A percentile compares a stretch with the other conserved stretches of the same genome.
These are phyloP conservation scores for Paracanthobrama guichenoti DNA, from an alignment of 2,113 vertebrate species.

Conservation along the genomic window DNA sequence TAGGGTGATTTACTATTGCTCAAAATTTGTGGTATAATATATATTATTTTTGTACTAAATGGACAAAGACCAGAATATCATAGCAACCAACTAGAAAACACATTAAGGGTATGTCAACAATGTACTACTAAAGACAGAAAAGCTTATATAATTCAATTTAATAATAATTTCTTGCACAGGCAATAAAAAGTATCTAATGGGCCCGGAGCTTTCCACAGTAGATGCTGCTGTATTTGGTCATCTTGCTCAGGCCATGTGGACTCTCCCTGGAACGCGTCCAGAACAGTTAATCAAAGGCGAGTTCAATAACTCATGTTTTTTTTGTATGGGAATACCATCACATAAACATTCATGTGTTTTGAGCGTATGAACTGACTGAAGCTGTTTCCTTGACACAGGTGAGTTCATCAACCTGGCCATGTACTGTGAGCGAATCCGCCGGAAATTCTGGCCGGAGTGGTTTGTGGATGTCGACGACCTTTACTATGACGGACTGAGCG, in stretches of 20 bases:
- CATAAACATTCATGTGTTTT: background rate
- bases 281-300: slow-evolving; percentile 94
- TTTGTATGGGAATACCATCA: background rate
- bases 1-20: too few relatives aligned
- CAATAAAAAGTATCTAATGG: slow-evolving; percentile 97
- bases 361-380: background rate
- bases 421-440: slow-evolving; percentile 96
- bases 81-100: background rate
- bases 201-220: slow-evolving; percentile 86
- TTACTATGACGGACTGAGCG: slow-evolving; percentile 82
- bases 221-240: slow-evolving; percentile 95
- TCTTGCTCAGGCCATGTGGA: slow-evolving; percentile 98
- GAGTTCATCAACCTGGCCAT: slow-evolving; percentile 97
- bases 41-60: too few relatives aligned
- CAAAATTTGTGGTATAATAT: too few relatives aligned
- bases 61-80: background rate
- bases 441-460: slow-evolving; percentile 98
- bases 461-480: slow-evolving; percentile 90
- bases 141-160: background rate
- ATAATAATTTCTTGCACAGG: slow-evolving; percentile 69
- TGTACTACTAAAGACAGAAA: too few relatives aligned
- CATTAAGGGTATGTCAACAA: background rate
- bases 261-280: slow-evolving; percentile 90
- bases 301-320: slow-evolving; percentile 19
- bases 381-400: slow-evolving; percentile 71